Conservation (phyloP, 2,888 invertebrate species). For the Pogonocherus hispidulus region DNA sequence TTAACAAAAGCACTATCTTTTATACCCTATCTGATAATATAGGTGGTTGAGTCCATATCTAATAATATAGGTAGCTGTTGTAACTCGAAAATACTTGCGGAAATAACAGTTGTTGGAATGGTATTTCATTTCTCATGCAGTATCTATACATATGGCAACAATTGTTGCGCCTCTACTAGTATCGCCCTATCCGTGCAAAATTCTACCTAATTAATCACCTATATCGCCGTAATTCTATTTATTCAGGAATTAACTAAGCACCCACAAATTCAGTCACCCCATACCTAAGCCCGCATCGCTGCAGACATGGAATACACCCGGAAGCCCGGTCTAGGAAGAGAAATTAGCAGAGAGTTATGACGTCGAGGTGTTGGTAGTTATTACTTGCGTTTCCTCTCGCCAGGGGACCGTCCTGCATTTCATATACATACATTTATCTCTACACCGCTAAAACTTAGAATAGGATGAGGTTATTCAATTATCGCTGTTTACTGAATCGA, state of each 20-base stretch:
- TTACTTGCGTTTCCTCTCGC: slow-evolving; percentile 48
- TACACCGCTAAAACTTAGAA: slow-evolving; percentile 15
- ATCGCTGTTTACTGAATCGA: not conserved
- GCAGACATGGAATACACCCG: slow-evolving; percentile 11
- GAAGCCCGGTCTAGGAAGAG: slow-evolving; percentile 46
- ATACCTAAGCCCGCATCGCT: not conserved
- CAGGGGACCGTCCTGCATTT: slow-evolving; percentile 23
- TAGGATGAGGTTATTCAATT: not conserved
- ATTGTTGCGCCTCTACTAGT: not conserved
- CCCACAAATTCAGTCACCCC: not conserved
- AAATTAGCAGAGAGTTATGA: slow-evolving; percentile 60
- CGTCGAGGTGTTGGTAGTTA: slow-evolving; percentile 51
- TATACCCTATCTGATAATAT: no score
- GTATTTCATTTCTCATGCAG: no score
- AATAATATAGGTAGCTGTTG: no score
- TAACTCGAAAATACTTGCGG: no score
- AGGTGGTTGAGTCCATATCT: no score
- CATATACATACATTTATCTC: slow-evolving; percentile 28
- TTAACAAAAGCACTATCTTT: no score
- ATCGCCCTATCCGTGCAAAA: not conserved
- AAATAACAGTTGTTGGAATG: not conserved
- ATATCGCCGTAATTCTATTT: slow-evolving; percentile 4
- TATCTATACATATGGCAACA: no score
- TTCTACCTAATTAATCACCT: slow-evolving; percentile 4
- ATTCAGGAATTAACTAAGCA: not conserved